These are phyloP conservation scores for Trematocara marginatum DNA, from an alignment of 2,113 vertebrate species.

Conservation along the genomic window DNA sequence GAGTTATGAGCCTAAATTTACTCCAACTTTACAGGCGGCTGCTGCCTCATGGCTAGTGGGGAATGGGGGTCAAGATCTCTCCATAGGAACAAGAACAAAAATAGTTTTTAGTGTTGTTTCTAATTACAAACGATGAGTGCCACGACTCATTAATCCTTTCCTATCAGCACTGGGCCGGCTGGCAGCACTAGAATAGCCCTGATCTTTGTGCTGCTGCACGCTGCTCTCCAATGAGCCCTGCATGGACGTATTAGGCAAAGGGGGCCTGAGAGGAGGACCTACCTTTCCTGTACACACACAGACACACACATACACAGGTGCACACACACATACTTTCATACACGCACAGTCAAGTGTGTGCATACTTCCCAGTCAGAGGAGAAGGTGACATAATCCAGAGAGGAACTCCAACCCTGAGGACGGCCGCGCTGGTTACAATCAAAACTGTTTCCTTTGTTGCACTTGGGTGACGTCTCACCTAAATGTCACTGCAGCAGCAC, in stretches of 20 bases:
- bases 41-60: slow-evolving; percentile 9
- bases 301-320: not conserved
- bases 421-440: slow-evolving; percentile 40
- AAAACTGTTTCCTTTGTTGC: slow-evolving; percentile 16
- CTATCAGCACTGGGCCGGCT: slow-evolving; percentile 79
- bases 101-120: slow-evolving; percentile 85
- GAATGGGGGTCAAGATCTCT: slow-evolving; percentile 67
- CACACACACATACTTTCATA: not conserved
- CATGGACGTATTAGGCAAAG: slow-evolving; percentile 85
- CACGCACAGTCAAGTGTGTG: not conserved
- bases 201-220: slow-evolving; percentile 79
- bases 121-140: slow-evolving; percentile 85
- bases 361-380: slow-evolving; percentile 27
- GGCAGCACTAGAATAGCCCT: slow-evolving; percentile 87
- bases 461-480: not conserved
- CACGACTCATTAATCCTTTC: slow-evolving; percentile 83
- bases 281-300: slow-evolving; percentile 8
- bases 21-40: slow-evolving; percentile 36
- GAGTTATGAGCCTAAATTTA: slow-evolving; percentile 74
- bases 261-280: slow-evolving; percentile 40
- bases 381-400: slow-evolving; percentile 56
- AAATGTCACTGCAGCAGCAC: not conserved
- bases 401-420: slow-evolving; percentile 24
- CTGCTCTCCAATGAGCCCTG: slow-evolving; percentile 44
- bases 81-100: slow-evolving; percentile 80